Evolutionary conservation across 2,888 invertebrate species (phyloP).

Genomic region (Agrochola litura): DNA sequence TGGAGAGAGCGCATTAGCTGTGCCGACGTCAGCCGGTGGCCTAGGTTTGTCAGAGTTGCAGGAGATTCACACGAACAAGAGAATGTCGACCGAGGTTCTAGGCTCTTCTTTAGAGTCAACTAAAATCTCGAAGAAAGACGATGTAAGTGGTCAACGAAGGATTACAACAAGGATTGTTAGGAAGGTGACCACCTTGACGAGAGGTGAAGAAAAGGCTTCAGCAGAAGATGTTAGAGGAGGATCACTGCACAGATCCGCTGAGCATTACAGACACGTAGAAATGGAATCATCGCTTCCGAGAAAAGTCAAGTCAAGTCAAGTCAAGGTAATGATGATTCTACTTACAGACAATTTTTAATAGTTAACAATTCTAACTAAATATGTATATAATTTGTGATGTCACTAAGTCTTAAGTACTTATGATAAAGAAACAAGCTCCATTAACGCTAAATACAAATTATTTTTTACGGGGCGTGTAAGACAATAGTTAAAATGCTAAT

Average conservation of each 20-base stretch:
- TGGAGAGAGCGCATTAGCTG: slow-evolving; percentile 84
- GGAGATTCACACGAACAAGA: slow-evolving; percentile 95
- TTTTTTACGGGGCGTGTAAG: slow-evolving; percentile 20
- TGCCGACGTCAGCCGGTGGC: slow-evolving; percentile 85
- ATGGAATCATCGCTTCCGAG: slow-evolving; percentile 91
- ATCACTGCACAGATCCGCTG: slow-evolving; percentile 90
- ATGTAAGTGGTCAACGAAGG: slow-evolving; percentile 93
- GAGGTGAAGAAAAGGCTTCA: slow-evolving; percentile 95
- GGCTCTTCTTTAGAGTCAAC: slow-evolving; percentile 96
- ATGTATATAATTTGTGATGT: slow-evolving; percentile 23
- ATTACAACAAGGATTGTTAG: slow-evolving; percentile 96
- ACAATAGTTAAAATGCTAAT: not conserved
- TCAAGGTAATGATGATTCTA: slow-evolving; percentile 91
- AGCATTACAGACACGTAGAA: slow-evolving; percentile 91
- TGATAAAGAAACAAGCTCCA: slow-evolving; percentile 20
- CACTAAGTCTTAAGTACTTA: slow-evolving; percentile 5
- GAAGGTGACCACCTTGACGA: slow-evolving; percentile 96
- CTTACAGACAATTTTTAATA: slow-evolving; percentile 14
- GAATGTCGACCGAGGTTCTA: slow-evolving; percentile 95
- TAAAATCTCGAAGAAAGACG: slow-evolving; percentile 94
- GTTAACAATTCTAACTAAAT: slow-evolving; percentile 32
- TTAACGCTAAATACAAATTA: slow-evolving; percentile 4
- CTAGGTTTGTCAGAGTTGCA: slow-evolving; percentile 91
- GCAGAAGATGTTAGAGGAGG: slow-evolving; percentile 93
- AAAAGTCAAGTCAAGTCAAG: slow-evolving; percentile 84